Base-by-base conservation (phyloP, 2,888 invertebrate genomes). In the Conus canariensis region DNA sequence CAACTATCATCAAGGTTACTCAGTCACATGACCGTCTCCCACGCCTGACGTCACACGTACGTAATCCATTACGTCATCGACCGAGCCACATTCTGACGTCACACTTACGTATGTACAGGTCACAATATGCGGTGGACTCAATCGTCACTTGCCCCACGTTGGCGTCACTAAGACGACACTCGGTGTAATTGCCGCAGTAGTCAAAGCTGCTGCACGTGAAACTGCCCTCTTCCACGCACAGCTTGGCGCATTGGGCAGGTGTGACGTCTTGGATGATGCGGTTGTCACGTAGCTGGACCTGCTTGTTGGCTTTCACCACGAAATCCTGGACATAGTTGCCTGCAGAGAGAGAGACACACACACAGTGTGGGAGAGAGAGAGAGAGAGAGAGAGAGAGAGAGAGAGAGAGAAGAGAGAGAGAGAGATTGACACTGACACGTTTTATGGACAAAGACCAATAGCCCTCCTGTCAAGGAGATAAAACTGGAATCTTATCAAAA, bases 291-390 rank as follows among this genome's bases (percentile, higher is more conserved):
- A 94, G 92, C 9, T 90, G 88, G 9, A 94, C 92, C n/a, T 88
- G 86, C 85, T 90, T 91, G 60, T 92, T 83, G 3, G 90, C 59
- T 8, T 91, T 91, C 58, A 91, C 64, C 87, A 92, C 90, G 91
- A 94, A 95, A 90, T 95, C 95, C n/a, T 92, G 91, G 14, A 93
- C 60, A 89, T 94, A 94, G 80, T 94, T 93, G 87, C 93, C 95
- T 95, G 90, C 25, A 85, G 87, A 4, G 86, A 80, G 85, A 56
- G 82, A 19, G 56, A 56, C 14, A 85, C 56, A 3, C 4, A 85
- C 14, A 30, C 12, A n/a, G n/a, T n/a, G n/a, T n/a, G n/a, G n/a
- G 30, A 80, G 12, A 56, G 9, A 16, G 25, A 19, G 8, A n/a
- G 56, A 19, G 6, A 56, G 19, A 56, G 82, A 19, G 56, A 56